Conservation (phyloP, 1,140 invertebrate species). For the Drosophila ananassae region DNA sequence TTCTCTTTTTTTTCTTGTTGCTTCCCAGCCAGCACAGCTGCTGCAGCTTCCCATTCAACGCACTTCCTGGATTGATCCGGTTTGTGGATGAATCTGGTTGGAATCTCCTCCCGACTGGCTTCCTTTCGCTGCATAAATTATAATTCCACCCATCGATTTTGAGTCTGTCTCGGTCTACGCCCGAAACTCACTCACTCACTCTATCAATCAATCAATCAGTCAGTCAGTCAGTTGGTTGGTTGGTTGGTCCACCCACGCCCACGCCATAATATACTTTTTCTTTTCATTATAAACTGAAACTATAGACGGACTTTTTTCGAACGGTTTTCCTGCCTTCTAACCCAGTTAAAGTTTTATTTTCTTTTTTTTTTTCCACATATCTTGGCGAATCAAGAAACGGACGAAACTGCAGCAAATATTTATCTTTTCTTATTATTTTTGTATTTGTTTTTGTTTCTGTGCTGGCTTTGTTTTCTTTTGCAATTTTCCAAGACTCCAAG, state of each 20-base stretch:
- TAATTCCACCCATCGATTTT: constrained; percentile 25
- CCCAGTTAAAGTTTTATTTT: constrained; percentile 53
- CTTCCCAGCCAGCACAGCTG: constrained; percentile 1
- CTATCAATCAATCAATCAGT: constrained; percentile 70
- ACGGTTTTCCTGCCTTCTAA: constrained; percentile 52
- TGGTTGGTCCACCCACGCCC: constrained; percentile 35
- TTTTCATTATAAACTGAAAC: constrained; percentile 3
- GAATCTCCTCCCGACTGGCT: background rate
- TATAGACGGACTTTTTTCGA: constrained; percentile 8
- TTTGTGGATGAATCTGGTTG: constrained; percentile 5
- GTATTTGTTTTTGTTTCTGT: constrained; percentile 13
- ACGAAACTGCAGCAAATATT: constrained; percentile 65
- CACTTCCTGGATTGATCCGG: constrained; percentile 36
- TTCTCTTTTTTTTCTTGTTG: background rate
- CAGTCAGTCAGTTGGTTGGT: constrained; percentile 43
- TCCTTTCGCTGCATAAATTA: constrained; percentile 41
- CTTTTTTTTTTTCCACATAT: constrained; percentile 26
- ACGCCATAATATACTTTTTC: constrained; percentile 9
- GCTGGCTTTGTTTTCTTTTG: constrained; percentile 46
- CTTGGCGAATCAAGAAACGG: constrained; percentile 31
- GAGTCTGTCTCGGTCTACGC: background rate
- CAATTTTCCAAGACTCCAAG: constrained; percentile 58
- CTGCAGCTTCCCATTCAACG: constrained; percentile 17
- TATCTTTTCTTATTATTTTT: constrained; percentile 66
- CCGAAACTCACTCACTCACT: constrained; percentile 7